Evolutionary conservation across 2,113 vertebrate species (phyloP).

Genomic region (Abramis brama): DNA sequence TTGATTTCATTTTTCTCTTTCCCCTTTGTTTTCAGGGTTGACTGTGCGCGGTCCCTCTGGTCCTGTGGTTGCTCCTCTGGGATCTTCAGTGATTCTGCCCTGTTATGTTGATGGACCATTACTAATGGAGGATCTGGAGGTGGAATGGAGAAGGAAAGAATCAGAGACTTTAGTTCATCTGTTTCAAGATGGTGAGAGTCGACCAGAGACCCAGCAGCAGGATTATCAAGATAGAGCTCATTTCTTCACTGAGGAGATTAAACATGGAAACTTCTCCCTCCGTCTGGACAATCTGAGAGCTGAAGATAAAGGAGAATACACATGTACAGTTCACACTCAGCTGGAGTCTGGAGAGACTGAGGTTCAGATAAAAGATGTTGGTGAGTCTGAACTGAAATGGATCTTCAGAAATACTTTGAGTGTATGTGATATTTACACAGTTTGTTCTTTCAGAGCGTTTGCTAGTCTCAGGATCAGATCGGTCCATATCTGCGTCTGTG

Average conservation of each 20-base stretch:
- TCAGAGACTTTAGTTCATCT: neutral
- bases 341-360: too few species aligned
- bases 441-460: too few species aligned
- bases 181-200: neutral
- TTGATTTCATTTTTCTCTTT: too few species aligned
- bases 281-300: neutral
- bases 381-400: too few species aligned
- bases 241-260: neutral
- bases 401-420: too few species aligned
- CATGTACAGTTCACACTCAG: neutral
- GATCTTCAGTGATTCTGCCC: neutral
- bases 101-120: neutral
- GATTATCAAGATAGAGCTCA: neutral
- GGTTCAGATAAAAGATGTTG: too few species aligned
- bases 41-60: neutral
- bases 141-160: neutral
- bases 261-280: neutral
- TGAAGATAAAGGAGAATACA: neutral
- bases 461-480: too few species aligned
- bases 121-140: neutral
- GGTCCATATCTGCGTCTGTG: too few species aligned
- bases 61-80: neutral
- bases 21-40: too few species aligned
- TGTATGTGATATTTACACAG: too few species aligned
- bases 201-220: neutral